Percentiles rank a stretch among this genome's conserved stretches.
These are phyloP conservation scores for Antheraea pernyi DNA, from an alignment of 1,140 invertebrate species.

Conservation along the genomic window DNA sequence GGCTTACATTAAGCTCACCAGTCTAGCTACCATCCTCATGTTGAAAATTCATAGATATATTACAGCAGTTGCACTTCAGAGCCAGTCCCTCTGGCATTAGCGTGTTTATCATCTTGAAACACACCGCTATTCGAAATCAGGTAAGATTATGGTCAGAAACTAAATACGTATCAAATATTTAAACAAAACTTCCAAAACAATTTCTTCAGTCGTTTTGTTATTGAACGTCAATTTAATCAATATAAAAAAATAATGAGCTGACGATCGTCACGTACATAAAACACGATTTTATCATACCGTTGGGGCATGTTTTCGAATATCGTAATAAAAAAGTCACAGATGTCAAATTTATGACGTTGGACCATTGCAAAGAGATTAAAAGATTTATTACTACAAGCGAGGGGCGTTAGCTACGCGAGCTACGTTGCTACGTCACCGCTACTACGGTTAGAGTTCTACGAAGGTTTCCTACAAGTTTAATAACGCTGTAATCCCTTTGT, in stretches of 20 bases:
- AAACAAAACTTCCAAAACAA: neutral
- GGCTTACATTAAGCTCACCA: no score
- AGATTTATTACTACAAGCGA: constrained; percentile 64
- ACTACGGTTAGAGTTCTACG: constrained; percentile 39
- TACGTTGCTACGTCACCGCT: constrained; percentile 37
- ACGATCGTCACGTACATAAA: constrained; percentile 64
- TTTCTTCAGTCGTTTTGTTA: constrained; percentile 29
- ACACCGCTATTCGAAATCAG: no score
- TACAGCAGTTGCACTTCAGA: no score
- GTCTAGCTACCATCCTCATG: no score
- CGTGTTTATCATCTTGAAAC: no score
- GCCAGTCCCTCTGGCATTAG: no score
- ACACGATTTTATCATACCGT: constrained; percentile 76
- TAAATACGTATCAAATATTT: no score
- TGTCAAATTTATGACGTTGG: constrained; percentile 77
- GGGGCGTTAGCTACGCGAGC: constrained; percentile 36
- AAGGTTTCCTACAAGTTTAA: constrained; percentile 46
- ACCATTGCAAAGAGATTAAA: constrained; percentile 78
- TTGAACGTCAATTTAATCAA: constrained; percentile 64
- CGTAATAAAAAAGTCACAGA: constrained; percentile 78
- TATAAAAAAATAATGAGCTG: constrained; percentile 75
- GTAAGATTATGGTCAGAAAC: no score
- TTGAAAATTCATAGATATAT: no score
- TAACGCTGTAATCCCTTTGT: constrained; percentile 40
- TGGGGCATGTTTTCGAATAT: constrained; percentile 76